These are phyloP conservation scores for Diachasmimorpha longicaudata DNA, from an alignment of 1,140 invertebrate species.

Conservation along the genomic window DNA sequence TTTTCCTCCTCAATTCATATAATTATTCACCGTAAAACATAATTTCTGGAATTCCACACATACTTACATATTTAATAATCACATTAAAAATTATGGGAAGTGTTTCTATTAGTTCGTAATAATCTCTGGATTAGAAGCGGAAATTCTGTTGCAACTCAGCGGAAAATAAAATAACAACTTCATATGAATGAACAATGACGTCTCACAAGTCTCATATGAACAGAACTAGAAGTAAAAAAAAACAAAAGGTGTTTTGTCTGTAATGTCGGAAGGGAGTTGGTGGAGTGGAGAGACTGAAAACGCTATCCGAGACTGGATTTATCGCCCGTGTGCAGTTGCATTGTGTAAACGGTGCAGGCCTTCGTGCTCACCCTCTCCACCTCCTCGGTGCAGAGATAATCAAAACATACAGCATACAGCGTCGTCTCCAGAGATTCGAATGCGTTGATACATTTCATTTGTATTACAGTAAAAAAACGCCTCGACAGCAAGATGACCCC, in stretches of 20 bases:
- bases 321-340: slow-evolving; percentile 19
- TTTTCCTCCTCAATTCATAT: too few relatives aligned
- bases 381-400: slow-evolving; percentile 9
- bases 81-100: too few relatives aligned
- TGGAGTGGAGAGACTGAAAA: not conserved
- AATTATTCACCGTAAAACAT: too few relatives aligned
- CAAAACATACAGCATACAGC: slow-evolving; percentile 22
- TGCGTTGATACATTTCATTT: slow-evolving; percentile 8
- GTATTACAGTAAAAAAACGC: not conserved
- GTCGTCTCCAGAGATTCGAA: slow-evolving; percentile 1
- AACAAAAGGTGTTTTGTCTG: not conserved
- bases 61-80: too few relatives aligned
- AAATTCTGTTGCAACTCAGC: not conserved
- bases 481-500: not conserved
- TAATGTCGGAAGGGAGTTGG: not conserved
- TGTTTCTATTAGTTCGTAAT: too few relatives aligned
- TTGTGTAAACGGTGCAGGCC: slow-evolving; percentile 25
- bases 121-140: not conserved
- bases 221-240: not conserved
- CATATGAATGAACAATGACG: not conserved
- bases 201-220: not conserved
- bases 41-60: too few relatives aligned
- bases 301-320: slow-evolving; percentile 15
- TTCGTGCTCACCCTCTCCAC: not conserved
- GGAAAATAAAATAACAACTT: not conserved